Conservation (phyloP, 37 sponge, comb jelly and placozoan genomes). For the Dysidea cf. avara region DNA sequence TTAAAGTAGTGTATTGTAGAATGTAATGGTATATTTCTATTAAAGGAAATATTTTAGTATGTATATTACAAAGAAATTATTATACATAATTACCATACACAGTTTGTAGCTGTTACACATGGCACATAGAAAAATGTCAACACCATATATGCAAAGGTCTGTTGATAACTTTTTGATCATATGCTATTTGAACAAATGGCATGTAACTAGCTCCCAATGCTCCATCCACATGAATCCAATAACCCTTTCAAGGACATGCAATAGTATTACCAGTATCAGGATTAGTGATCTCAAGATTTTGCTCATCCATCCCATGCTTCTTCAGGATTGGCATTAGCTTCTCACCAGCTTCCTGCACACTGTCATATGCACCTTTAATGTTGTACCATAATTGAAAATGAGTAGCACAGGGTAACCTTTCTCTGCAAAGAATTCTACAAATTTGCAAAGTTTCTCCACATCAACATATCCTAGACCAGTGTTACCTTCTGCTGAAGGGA, state of each 20-base stretch:
- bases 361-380: conserved; percentile 34
- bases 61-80: too few relatives aligned
- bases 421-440: conserved; percentile 17
- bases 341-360: conserved; percentile 7
- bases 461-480: conserved; percentile 11
- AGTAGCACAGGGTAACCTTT: conserved; percentile 19
- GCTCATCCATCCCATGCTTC: background rate
- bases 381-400: conserved; percentile 35
- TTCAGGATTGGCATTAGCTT: background rate
- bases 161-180: too few relatives aligned
- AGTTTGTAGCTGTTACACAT: too few relatives aligned
- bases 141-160: too few relatives aligned
- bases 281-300: background rate
- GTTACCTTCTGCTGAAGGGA: conserved; percentile 7
- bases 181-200: conserved; percentile 22
- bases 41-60: too few relatives aligned
- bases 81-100: too few relatives aligned
- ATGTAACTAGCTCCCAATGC: conserved; percentile 9
- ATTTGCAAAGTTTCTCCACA: background rate
- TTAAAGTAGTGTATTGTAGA: too few relatives aligned
- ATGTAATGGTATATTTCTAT: too few relatives aligned
- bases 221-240: conserved; percentile 30
- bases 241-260: background rate
- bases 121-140: too few relatives aligned
- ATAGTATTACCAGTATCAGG: background rate